Evolutionary conservation across 1,140 invertebrate genomes (phyloP), one percentile per base, ranked within the genome.

Genomic region (Apis mellifera): DNA sequence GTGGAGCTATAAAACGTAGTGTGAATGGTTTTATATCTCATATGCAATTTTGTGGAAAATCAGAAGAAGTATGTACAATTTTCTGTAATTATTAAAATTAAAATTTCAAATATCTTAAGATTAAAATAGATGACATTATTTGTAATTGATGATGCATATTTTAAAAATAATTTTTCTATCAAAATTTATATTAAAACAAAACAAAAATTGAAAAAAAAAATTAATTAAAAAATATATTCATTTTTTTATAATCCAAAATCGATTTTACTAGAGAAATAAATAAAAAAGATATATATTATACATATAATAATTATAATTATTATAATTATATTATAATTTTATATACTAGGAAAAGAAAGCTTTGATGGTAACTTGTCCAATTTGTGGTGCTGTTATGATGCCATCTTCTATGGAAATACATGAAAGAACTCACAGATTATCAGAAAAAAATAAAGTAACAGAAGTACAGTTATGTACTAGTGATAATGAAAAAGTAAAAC

Each of bases 1-100:
- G 96, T 90, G 92, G 93, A 4, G 73, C 72, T 54, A 77, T 77
- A 8, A 95, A 95, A 83, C 94, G 94, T 4, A 96, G 96, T 57
- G 94, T 92, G 0, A 72, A 94, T 12, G 96, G 96, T 23, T 96
- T 95, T 85, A 93, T 95, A 64, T 96, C 96, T 1, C 96, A 97
- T 90, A 91, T 95, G 50, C 90, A 94, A 50, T 94, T 95, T 80
- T 97, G 96, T 89, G 95, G 95, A 50, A 96, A 95, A 92, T 91
- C 94, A 8, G 93, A 94, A 32, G 93, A 95, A 90, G 95, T 95
- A 90, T 87, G 82, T 73, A n/a, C 13, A 72, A 64, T 64, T 52
- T 2, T 76, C 42, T 9, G 2, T 32, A 32, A 32, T 42, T 42
- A 42, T 42, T 42, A 42, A 42, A 9, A 21, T 55, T 9, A 5